Percentiles rank a stretch among this genome's conserved stretches.
phyloP scores from a whole-genome alignment of 2,113 vertebrate genomes.

The Microcebus jonahi region DNA sequence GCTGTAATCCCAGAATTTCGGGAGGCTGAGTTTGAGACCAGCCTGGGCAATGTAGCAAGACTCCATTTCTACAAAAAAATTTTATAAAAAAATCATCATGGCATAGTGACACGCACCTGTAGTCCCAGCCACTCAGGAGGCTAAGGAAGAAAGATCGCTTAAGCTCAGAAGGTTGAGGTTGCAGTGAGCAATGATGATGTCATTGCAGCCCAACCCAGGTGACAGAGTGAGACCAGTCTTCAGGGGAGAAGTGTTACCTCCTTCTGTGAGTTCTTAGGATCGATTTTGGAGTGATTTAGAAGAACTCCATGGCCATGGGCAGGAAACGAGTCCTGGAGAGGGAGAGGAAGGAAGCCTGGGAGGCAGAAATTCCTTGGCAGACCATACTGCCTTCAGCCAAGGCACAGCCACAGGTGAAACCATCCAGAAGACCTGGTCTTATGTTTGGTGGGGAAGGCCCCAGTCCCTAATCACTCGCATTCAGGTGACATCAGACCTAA shows the following conservation, averaged over 20 bases:
- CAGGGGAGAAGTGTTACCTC: background rate
- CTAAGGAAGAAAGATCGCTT: no score
- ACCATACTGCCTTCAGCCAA: rapidly evolving
- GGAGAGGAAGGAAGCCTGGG: background rate
- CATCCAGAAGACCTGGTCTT: background rate
- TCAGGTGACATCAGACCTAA: background rate
- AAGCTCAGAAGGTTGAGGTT: no score
- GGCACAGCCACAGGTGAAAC: background rate
- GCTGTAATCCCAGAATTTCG: no score
- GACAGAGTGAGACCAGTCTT: no score
- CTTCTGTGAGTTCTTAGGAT: background rate
- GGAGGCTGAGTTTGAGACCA: no score
- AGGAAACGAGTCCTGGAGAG: background rate
- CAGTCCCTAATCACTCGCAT: rapidly evolving
- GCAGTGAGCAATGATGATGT: no score
- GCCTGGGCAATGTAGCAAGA: no score
- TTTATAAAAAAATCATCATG: no score
- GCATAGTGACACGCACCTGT: no score
- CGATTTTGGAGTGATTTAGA: background rate
- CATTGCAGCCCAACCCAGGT: no score
- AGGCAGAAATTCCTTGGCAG: background rate
- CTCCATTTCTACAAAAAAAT: no score
- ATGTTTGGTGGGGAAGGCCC: background rate
- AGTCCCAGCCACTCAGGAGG: no score
- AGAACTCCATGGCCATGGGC: background rate